phyloP scores from a whole-genome alignment of 2,888 invertebrate species.

The Agrotis exclamationis region DNA sequence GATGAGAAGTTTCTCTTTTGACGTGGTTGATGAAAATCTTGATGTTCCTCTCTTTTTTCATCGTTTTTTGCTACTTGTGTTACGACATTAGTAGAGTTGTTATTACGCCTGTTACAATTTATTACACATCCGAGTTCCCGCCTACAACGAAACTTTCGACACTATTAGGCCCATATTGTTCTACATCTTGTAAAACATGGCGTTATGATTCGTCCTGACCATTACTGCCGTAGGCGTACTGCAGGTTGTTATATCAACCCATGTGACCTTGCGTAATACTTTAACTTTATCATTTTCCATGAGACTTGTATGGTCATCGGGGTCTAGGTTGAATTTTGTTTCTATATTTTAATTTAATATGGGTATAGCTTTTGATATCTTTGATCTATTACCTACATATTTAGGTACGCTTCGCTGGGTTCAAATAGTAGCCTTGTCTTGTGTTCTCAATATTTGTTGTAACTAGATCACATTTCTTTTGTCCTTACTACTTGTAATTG shows the following conservation, averaged over 20 bases:
- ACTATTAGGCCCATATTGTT: constrained; percentile 68
- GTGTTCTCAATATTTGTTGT: constrained; percentile 62
- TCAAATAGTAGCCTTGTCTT: constrained; percentile 59
- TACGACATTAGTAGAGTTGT: constrained; percentile 38
- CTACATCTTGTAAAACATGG: constrained; percentile 69
- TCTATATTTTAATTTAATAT: constrained; percentile 42
- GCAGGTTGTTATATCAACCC: constrained; percentile 59
- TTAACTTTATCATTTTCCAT: constrained; percentile 66
- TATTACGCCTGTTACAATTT: constrained; percentile 54
- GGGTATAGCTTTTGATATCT: constrained; percentile 49
- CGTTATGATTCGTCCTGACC: constrained; percentile 70
- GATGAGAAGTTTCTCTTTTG: constrained; percentile 22
- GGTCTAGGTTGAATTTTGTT: constrained; percentile 62
- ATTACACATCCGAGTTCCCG: constrained; percentile 62
- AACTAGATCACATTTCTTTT: constrained; percentile 69
- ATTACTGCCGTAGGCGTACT: constrained; percentile 70
- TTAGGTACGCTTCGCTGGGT: constrained; percentile 51
- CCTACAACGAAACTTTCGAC: constrained; percentile 72
- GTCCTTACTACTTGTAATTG: constrained; percentile 72
- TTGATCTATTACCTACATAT: constrained; percentile 47
- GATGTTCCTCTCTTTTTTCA: constrained; percentile 5
- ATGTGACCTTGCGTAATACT: constrained; percentile 72
- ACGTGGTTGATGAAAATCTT: constrained; percentile 25
- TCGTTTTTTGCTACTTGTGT: constrained; percentile 19
- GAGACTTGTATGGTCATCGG: constrained; percentile 60